These are phyloP conservation scores for Uropsilus gracilis DNA, from an alignment of 2,113 vertebrate species.

Conservation along the genomic window DNA sequence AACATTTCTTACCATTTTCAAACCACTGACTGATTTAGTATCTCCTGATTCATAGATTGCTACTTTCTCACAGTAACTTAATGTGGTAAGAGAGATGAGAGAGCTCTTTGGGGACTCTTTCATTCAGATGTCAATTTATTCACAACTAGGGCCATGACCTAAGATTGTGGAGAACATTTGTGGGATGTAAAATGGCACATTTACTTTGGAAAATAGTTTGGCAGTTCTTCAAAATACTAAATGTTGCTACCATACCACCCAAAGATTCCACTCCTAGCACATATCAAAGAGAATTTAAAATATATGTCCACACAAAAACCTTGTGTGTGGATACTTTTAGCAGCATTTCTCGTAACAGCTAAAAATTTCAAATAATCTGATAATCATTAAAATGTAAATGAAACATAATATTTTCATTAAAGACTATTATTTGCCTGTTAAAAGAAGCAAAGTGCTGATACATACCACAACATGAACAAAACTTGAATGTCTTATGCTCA, in stretches of 20 bases:
- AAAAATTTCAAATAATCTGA: too few species aligned
- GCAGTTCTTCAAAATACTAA: too few species aligned
- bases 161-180: neutral
- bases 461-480: neutral
- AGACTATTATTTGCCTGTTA: neutral
- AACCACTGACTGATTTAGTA: neutral
- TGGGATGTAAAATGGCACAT: too few species aligned
- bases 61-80: neutral
- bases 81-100: neutral
- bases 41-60: neutral
- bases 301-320: too few species aligned
- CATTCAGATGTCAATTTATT: neutral
- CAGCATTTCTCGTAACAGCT: too few species aligned
- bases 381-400: too few species aligned
- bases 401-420: too few species aligned
- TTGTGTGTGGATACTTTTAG: too few species aligned
- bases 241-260: too few species aligned
- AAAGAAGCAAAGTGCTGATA: neutral
- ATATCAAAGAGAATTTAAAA: too few species aligned
- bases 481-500: neutral
- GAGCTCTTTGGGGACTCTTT: neutral
- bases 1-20: neutral
- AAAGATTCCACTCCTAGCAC: too few species aligned
- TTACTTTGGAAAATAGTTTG: too few species aligned
- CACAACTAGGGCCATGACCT: neutral